Base-by-base conservation (phyloP, 1,140 invertebrate species). In the Temnothorax nylanderi region DNA sequence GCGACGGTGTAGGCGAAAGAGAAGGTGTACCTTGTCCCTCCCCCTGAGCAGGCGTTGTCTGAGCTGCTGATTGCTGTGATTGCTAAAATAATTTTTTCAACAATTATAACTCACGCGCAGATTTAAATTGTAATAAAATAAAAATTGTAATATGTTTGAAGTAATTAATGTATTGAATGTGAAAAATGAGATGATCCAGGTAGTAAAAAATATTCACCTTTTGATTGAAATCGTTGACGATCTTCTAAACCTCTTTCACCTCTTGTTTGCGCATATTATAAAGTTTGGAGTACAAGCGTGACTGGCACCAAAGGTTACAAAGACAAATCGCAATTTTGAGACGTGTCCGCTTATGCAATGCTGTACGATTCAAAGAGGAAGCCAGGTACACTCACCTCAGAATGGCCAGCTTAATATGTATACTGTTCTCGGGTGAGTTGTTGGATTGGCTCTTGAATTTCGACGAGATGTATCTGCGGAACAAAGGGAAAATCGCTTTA, bases 1-100 rank as follows among this genome's bases (percentile, higher is more conserved):
- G 98, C 2, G 97, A 98, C 0, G 98, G 98, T 3, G 98, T 97
- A 8, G 98, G 98, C 0, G 98, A 98, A 82, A 98, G 95, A 2
- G 98, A 98, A 18, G 98, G 97, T 0, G 97, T 98, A 10, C 96
- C 97, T 85, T 96, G 96, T 41, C 96, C 96, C 80, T 94, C 95
- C 3, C 91, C 93, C 80, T 94, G 94, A 72, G 95, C 90, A 3
- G 94, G 87, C 8, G 93, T 82, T 34, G 88, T 77, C 74, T 95
- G 95, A 65, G 93, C 92, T 95, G 71, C 41, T 81, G 87, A 62
- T 85, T 47, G 81, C 3, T 78, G 58, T 72, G 26, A n/a, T 37
- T 78, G 76, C 44, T 78, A 10, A 65, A 78, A 58, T 65, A 47
- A 21, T 58, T 32, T 44, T 81, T 44, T 51, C 21, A 41, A 26